Evolutionary conservation across 2,888 invertebrate genomes (phyloP).

Genomic region (Troides oblongomaculatus): DNA sequence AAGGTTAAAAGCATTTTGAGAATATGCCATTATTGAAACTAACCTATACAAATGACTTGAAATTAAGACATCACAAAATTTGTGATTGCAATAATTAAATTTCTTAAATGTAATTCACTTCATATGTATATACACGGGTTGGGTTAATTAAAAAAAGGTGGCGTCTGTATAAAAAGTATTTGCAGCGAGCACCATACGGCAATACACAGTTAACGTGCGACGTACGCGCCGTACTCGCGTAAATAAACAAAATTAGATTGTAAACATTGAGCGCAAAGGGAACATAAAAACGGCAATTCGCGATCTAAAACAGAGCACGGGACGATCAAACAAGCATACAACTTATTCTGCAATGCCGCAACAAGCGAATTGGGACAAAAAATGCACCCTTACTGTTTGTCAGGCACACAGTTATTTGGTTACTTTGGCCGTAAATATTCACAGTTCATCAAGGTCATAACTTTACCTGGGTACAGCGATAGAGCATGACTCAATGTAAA

Average conservation of each 20-base stretch:
- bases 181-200: slow-evolving; percentile 17
- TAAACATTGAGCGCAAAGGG: slow-evolving; percentile 68
- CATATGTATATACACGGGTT: not conserved
- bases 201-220: slow-evolving; percentile 33
- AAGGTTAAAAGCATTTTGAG: not conserved
- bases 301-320: slow-evolving; percentile 50
- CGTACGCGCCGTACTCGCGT: slow-evolving; percentile 56
- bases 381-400: slow-evolving; percentile 33
- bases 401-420: slow-evolving; percentile 15
- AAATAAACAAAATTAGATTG: slow-evolving; percentile 73
- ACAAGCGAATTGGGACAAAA: slow-evolving; percentile 36
- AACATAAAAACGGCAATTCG: slow-evolving; percentile 62
- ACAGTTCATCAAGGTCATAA: slow-evolving; percentile 12
- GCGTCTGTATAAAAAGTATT: slow-evolving; percentile 23
- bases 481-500: slow-evolving; percentile 57
- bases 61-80: not conserved
- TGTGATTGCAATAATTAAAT: not conserved
- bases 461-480: slow-evolving; percentile 52
- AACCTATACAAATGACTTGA: not conserved
- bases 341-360: slow-evolving; percentile 34
- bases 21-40: not conserved
- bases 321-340: slow-evolving; percentile 38
- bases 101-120: slow-evolving; percentile 18
- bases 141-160: slow-evolving; percentile 11
- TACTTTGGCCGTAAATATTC: slow-evolving; percentile 2